Base-by-base conservation (phyloP, 2,113 vertebrate species). In the Larimichthys polyactis region DNA sequence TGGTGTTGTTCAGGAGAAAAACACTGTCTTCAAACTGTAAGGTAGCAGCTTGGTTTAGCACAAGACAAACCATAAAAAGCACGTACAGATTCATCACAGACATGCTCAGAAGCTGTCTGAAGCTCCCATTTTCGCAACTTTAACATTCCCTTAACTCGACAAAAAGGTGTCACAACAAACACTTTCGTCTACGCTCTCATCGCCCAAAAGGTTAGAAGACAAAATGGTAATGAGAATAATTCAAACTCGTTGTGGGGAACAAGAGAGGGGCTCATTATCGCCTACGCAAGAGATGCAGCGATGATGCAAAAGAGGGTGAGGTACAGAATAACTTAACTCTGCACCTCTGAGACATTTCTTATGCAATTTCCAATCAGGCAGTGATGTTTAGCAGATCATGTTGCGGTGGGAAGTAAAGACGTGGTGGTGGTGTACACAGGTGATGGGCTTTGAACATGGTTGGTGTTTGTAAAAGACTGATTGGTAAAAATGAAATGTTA, bases 21-120 rank as follows among this genome's bases (percentile, higher is more conserved):
- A 40, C 10, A 11, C 22, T 2, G 5, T 78, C 64, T 80, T 82
- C 46, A 72, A 71, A 81, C 66, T 66, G 51, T 55, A 72, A 81
- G 24, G 63, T 78, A 87, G 86, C 67, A 81, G 89, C 66, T 77
- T 62, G 44, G 74, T 83, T 85, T 29, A 74, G 71, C 52, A 77
- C n/a, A 24, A 71, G 64, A 80, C 17, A 62, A 63, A 72, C 15
- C 20, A 44, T 27, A 72, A 40, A 32, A 79, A 79, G 36, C 48
- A 64, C 60, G 48, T 44, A 79, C 49, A 76, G 58, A 72, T 70
- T 69, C 11, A 60, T 73, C 71, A 72, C 54, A 71, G 67, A 78
- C 71, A 77, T 71, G 71, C 54, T 79, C 70, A 75, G 81, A 85
- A 81, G 70, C 58, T 62, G 40, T 65, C 60, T 27, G 4, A 77